Evolutionary conservation across 2,888 invertebrate genomes (phyloP).

Genomic region (Cephus rjabovi): DNA sequence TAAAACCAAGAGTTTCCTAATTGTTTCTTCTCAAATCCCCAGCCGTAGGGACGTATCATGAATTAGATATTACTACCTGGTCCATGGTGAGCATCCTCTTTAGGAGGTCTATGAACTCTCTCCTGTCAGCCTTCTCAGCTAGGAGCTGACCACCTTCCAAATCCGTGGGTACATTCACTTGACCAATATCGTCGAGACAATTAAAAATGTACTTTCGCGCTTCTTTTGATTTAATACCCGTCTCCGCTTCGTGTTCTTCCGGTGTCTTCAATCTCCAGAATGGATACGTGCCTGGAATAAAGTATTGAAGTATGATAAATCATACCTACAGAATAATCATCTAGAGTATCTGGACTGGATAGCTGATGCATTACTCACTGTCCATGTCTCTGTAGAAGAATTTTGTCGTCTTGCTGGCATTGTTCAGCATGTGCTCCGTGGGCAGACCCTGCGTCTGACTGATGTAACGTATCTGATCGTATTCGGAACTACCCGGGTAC

Average conservation of each 20-base stretch:
- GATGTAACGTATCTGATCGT: conserved; percentile 98
- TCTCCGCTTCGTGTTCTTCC: conserved; percentile 98
- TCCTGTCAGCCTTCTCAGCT: conserved; percentile 96
- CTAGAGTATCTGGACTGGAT: background rate
- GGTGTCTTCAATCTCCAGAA: conserved; percentile 93
- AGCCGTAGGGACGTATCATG: conserved; percentile 19
- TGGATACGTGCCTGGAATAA: conserved; percentile 74
- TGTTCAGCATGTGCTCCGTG: conserved; percentile 96
- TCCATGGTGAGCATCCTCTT: conserved; percentile 99
- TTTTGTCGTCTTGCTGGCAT: conserved; percentile 97
- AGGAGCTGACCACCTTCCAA: conserved; percentile 95
- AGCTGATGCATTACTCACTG: conserved; percentile 70
- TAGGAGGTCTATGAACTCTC: conserved; percentile 97
- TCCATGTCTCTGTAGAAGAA: conserved; percentile 98
- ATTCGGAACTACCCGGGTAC: conserved; percentile 99
- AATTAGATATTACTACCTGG: conserved; percentile 77
- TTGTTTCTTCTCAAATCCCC: background rate
- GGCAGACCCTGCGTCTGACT: conserved; percentile 98
- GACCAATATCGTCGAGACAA: conserved; percentile 97
- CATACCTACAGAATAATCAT: conserved; percentile 9
- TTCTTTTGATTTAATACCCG: conserved; percentile 98
- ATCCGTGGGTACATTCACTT: conserved; percentile 97
- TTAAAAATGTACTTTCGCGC: conserved; percentile 99
- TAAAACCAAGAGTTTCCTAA: conserved; percentile 9
- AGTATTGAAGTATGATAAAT: background rate